These are phyloP conservation scores for Meloidogyne chitwoodi DNA, from an alignment of 1,140 invertebrate species.

Conservation along the genomic window DNA sequence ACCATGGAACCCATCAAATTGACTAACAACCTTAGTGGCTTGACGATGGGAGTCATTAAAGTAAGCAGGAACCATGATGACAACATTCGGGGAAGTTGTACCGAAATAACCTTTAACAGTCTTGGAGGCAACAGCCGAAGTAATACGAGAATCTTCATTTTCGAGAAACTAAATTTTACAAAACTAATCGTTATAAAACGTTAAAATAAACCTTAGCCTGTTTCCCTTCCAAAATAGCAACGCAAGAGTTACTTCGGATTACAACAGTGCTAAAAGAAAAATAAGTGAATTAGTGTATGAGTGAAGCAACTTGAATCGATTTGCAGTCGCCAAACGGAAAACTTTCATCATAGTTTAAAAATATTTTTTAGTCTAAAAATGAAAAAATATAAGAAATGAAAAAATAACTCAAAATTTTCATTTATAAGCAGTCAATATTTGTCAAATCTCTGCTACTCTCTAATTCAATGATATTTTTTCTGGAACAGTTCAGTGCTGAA, in stretches of 20 bases:
- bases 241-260: constrained; percentile 5
- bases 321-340: too few relatives aligned
- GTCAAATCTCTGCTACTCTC: too few relatives aligned
- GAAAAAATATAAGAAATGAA: too few relatives aligned
- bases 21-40: neutral
- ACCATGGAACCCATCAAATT: neutral
- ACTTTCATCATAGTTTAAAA: neutral
- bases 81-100: neutral
- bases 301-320: too few relatives aligned
- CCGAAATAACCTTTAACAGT: constrained; percentile 70
- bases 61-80: neutral
- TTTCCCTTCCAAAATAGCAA: too few relatives aligned
- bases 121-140: constrained; percentile 91
- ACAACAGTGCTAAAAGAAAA: constrained; percentile 4
- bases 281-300: too few relatives aligned
- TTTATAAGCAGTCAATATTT: too few relatives aligned
- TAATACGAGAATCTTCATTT: constrained; percentile 79
- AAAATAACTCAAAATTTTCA: too few relatives aligned
- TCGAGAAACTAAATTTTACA: neutral
- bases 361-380: too few relatives aligned
- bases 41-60: neutral
- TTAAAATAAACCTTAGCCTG: neutral
- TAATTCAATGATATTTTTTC: too few relatives aligned
- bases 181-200: neutral
- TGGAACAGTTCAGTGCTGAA: too few relatives aligned